Base-by-base conservation (phyloP, 2,797 vertebrate genomes). In the Rhinophrynus dorsalis region DNA sequence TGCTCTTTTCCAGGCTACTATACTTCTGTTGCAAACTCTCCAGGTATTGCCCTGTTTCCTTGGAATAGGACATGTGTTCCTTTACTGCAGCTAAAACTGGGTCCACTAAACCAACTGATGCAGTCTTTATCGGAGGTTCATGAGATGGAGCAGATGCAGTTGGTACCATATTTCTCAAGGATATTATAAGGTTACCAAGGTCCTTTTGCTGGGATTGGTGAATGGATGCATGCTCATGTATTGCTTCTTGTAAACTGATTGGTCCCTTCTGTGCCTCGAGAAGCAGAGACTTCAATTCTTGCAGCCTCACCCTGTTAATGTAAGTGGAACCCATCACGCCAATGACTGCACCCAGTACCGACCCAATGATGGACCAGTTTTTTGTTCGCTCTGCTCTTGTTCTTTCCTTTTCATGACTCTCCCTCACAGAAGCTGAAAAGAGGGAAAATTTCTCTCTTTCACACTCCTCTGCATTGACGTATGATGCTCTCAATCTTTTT, bases 311-410 rank as follows among this genome's bases (percentile, higher is more conserved):
- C 0, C 95, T 90, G 81, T 99, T 99, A 73, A 99, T 58, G 0
- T 99, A 98, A 0, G 97, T 98, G 0, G 97, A 99, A 15, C 97
- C 97, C 81, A 97, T 91, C 77, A 99, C 95, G 1, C 97, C 97
- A 1, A 99, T 98, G 73, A 98, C 35, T 3, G 97, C 93, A 2
- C 97, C 97, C 5, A 98, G 84, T 9, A 99, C 89, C 0, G 97
- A 99, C 40, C 97, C 96, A 0, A 99, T 90, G 75, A 99, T 61
- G 23, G 97, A 99, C 97, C 97, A 99, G 88, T 99, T 98, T 84
- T 99, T 99, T 2, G 97, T 99, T 47, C 94, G 92, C 58, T 99
- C 97, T 0, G 97, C 94, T 78, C 97, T 86, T 0, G 94, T 79
- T 10, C 97, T 86, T 76, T 99, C 97, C 76, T 99, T 99, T 74